These are phyloP conservation scores for Acipenser oxyrinchus DNA, from an alignment of 2,797 vertebrate genomes.

Conservation along the genomic window DNA sequence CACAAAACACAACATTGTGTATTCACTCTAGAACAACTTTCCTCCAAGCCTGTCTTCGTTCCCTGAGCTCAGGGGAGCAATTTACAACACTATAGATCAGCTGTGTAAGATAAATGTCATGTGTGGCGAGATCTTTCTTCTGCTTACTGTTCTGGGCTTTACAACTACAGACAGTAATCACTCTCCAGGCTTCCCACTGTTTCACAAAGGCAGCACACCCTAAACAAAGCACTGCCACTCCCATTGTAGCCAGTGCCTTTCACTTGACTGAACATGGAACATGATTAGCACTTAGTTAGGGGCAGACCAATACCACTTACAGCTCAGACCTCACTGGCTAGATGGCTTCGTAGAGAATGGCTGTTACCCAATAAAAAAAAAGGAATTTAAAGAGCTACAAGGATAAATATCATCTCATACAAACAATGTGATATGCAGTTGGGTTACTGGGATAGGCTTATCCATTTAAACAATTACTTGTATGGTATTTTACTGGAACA, in stretches of 20 bases:
- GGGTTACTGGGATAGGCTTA: too few species aligned
- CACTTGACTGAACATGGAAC: constrained; percentile 39
- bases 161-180: constrained; percentile 36
- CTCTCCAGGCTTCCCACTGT: constrained; percentile 47
- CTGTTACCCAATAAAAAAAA: too few species aligned
- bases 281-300: constrained; percentile 28
- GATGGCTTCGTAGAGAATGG: constrained; percentile 27
- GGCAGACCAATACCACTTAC: constrained; percentile 38
- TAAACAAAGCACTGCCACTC: constrained; percentile 51
- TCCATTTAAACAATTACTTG: too few species aligned
- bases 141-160: constrained; percentile 17
- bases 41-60: background rate
- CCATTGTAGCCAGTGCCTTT: constrained; percentile 36
- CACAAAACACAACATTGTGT: too few species aligned
- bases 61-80: background rate
- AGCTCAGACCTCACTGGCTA: constrained; percentile 52
- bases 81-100: constrained; percentile 37
- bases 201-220: constrained; percentile 44
- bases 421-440: too few species aligned
- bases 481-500: too few species aligned
- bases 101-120: constrained; percentile 35
- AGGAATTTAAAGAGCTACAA: too few species aligned
- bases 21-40: background rate
- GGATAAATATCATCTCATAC: too few species aligned
- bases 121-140: background rate